Base-by-base conservation (phyloP, 2,888 invertebrate genomes). In the Muschampia plurimacula region DNA sequence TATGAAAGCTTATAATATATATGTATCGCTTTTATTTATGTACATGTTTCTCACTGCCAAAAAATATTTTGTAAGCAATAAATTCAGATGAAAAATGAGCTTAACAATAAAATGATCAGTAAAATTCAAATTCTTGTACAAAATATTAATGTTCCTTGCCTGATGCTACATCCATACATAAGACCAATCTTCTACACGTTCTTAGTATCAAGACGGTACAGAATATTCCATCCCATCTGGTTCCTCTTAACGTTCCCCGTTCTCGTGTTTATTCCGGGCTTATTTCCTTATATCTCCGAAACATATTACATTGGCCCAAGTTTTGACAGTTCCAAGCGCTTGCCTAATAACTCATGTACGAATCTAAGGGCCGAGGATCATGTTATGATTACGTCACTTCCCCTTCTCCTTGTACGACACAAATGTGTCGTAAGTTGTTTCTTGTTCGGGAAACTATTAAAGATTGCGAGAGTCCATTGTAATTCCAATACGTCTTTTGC, bases 241-340 rank as follows among this genome's bases (percentile, higher is more conserved):
- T 49, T 22, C 65, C 13, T 65, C 28, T 32, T 15, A 32, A 36
- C 59, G 59, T 59, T 67, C 59, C 59, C 12, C 55, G 22, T 32
- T 60, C 59, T 32, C 46, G 36, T 52, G 49, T 69, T 63, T 62
- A 49, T 69, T 62, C 63, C 39, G 36, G 69, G 39, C 59, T 64
- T 41, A 41, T 62, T 64, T 55, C 69, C 69, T 63, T 66, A 66
- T 69, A 69, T 69, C 69, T 44, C 66, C 36, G 65, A n/a, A 66
- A 71, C 66, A 71, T 71, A 71, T 71, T 71, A 71, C 60, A 39
- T 59, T 39, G 71, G 71, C 52, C 52, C 49, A 52, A 72, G 52
- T 72, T 72, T 67, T 72, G 72, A 72, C 72, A 67, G 60, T 72
- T 67, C 67, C 59, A 67, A 72, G 72, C 64, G 64, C 41, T 52